phyloP scores from a whole-genome alignment of 2,113 vertebrate genomes.

The Gambusia holbrooki region DNA sequence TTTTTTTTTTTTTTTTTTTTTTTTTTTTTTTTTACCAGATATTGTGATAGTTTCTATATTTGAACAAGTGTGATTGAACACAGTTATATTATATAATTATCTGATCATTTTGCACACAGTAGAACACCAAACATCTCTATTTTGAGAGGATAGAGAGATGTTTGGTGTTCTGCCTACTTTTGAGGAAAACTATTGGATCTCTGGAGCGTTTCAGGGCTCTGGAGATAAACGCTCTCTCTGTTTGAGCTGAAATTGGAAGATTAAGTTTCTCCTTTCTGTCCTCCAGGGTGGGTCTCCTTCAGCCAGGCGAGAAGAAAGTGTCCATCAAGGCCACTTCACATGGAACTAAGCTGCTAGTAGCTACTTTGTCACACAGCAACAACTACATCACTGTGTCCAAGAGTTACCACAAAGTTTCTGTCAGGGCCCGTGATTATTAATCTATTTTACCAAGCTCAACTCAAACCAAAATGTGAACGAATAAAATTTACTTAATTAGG shows the following conservation, averaged over 20 bases:
- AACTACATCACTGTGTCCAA: conserved; percentile 34
- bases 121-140: too few relatives aligned
- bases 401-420: conserved; percentile 52
- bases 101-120: neutral
- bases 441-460: neutral
- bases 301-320: conserved; percentile 40
- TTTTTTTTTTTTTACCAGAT: too few relatives aligned
- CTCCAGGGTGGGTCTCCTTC: conserved; percentile 42
- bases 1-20: too few relatives aligned
- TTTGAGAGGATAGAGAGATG: too few relatives aligned
- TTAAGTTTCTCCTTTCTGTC: neutral
- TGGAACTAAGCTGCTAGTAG: conserved; percentile 68
- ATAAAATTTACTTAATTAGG: neutral
- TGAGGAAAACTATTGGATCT: neutral
- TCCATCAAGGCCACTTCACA: conserved; percentile 56
- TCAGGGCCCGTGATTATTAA: neutral
- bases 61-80: too few relatives aligned
- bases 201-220: neutral
- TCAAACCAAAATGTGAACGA: neutral
- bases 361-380: conserved; percentile 53
- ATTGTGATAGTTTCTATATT: too few relatives aligned
- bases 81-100: neutral
- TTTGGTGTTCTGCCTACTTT: too few relatives aligned
- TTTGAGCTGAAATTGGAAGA: neutral
- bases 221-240: neutral